phyloP scores from a whole-genome alignment of 2,888 invertebrate genomes.

The Eurois occulta region DNA sequence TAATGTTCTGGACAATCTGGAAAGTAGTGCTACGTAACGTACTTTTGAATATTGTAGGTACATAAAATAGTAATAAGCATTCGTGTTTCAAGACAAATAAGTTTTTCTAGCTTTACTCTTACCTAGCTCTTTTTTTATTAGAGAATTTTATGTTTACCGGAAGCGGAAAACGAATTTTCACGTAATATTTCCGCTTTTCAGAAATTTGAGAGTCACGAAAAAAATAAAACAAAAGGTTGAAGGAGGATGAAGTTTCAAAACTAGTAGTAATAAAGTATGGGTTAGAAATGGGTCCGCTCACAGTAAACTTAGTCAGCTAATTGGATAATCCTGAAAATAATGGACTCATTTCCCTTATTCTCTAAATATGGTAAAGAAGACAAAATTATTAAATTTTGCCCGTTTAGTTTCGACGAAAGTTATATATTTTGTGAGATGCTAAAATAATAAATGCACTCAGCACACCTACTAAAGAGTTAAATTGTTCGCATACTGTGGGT shows the following conservation, averaged over 20 bases:
- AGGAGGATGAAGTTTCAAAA: not conserved
- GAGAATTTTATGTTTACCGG: slow-evolving; percentile 25
- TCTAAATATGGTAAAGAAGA: not conserved
- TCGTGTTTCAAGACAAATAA: not conserved
- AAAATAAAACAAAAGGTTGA: not conserved
- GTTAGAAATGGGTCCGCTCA: too few relatives aligned
- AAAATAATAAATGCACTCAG: not conserved
- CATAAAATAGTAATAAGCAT: slow-evolving; percentile 1
- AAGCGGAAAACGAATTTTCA: slow-evolving; percentile 63
- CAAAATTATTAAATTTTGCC: not conserved
- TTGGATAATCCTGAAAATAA: not conserved
- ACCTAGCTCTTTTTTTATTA: not conserved
- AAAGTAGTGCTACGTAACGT: not conserved
- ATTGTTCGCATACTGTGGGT: not conserved
- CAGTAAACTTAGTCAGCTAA: too few relatives aligned
- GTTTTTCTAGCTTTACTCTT: not conserved
- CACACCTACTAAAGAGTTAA: not conserved
- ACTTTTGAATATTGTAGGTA: slow-evolving; percentile 13
- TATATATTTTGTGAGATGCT: not conserved
- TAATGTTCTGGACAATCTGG: not conserved
- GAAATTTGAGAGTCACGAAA: not conserved
- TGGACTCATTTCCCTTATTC: too few relatives aligned
- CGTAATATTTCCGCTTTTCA: slow-evolving; percentile 49
- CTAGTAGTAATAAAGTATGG: not conserved
- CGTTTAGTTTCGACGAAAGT: not conserved